Percentiles rank a stretch among this genome's conserved stretches.
phyloP scores from a whole-genome alignment of 2,797 vertebrate genomes.

The Peromyscus aztecus region DNA sequence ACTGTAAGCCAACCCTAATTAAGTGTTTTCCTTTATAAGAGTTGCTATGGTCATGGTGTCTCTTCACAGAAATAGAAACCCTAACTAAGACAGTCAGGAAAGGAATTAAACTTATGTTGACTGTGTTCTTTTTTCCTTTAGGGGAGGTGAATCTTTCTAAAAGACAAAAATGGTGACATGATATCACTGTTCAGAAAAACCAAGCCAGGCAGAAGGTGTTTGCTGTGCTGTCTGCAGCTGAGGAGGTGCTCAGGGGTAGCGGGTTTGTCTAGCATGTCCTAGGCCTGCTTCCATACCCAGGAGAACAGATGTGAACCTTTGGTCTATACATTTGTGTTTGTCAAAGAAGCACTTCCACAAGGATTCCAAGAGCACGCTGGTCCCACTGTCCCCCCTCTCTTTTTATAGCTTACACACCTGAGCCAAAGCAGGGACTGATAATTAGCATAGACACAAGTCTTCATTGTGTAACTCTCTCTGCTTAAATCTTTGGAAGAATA shows the following conservation, averaged over 20 bases:
- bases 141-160: constrained; percentile 56
- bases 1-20: background rate
- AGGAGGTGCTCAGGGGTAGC: background rate
- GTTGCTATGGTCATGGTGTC: background rate
- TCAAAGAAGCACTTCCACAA: constrained; percentile 43
- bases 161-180: constrained; percentile 38
- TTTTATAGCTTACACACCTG: constrained; percentile 32
- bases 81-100: constrained; percentile 36
- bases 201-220: constrained; percentile 17
- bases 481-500: constrained; percentile 63
- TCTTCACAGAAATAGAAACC: background rate
- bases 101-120: constrained; percentile 69
- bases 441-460: constrained; percentile 58
- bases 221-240: background rate
- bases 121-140: constrained; percentile 47
- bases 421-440: constrained; percentile 39
- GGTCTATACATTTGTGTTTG: constrained; percentile 45
- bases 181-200: constrained; percentile 60
- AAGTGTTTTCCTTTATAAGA: background rate
- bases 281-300: background rate
- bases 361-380: background rate
- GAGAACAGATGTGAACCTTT: background rate
- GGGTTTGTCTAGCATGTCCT: background rate
- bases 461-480: constrained; percentile 48
- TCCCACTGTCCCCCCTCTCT: background rate